These are phyloP conservation scores for Dasypus novemcinctus DNA, from an alignment of 2,113 vertebrate genomes.

Conservation along the genomic window DNA sequence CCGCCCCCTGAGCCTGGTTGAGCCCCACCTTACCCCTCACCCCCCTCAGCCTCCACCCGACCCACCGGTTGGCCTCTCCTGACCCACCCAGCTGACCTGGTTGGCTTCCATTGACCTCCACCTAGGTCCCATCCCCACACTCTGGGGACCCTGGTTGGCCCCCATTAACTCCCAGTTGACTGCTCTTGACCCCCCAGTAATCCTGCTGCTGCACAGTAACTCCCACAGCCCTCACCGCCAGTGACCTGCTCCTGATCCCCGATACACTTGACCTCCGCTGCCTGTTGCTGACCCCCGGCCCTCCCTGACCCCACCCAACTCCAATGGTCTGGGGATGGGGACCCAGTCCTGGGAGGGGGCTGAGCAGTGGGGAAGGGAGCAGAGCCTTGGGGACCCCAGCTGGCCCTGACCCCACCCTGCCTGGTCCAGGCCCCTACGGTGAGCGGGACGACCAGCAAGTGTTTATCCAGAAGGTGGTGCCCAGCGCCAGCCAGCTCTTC, in stretches of 20 bases:
- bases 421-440: conserved; percentile 88
- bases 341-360: conserved; percentile 54
- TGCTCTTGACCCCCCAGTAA: background rate
- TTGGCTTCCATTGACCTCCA: background rate
- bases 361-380: background rate
- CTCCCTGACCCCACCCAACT: background rate
- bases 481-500: conserved; percentile 90
- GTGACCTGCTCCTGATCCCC: background rate
- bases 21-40: background rate
- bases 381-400: background rate
- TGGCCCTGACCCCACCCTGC: background rate
- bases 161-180: background rate
- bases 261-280: background rate
- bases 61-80: background rate
- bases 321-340: background rate
- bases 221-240: background rate
- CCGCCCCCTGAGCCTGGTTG: background rate
- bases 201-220: background rate
- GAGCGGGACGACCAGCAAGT: conserved; percentile 94
- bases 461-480: conserved; percentile 94
- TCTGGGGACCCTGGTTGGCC: background rate
- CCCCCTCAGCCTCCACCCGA: background rate
- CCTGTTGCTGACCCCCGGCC: background rate
- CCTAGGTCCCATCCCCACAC: background rate
- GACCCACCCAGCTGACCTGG: background rate